phyloP scores from a whole-genome alignment of 1,140 invertebrate species.

The Lineus longissimus region DNA sequence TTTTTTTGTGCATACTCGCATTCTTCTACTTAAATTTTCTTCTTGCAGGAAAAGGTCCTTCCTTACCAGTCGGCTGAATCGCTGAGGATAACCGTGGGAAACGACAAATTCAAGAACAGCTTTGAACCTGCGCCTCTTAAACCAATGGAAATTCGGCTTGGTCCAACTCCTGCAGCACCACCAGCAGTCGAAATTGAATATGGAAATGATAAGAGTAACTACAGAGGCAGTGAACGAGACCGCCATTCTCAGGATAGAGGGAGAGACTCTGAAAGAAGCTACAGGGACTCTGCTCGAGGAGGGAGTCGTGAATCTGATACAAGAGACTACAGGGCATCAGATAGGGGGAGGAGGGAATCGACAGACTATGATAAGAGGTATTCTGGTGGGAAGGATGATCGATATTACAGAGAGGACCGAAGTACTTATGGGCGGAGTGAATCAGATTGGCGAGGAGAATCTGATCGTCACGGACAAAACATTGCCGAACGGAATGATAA shows the following conservation, averaged over 20 bases:
- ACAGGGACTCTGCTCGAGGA: neutral
- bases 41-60: neutral
- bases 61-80: constrained; percentile 23
- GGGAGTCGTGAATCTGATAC: neutral
- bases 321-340: neutral
- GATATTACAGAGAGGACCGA: neutral
- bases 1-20: too few species aligned
- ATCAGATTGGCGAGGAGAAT: neutral
- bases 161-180: neutral
- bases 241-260: neutral
- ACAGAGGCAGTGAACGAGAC: neutral
- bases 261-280: neutral
- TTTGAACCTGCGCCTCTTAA: too few species aligned
- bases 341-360: neutral
- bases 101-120: constrained; percentile 28
- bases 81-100: constrained; percentile 41
- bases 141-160: too few species aligned
- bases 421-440: neutral
- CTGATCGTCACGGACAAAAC: neutral
- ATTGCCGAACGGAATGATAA: too few species aligned
- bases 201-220: neutral
- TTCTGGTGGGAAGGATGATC: neutral
- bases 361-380: neutral
- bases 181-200: neutral
- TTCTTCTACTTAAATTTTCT: too few species aligned